Evolutionary conservation across 1,140 invertebrate genomes (phyloP).

Genomic region (Brachionus asplanchnoidis): DNA sequence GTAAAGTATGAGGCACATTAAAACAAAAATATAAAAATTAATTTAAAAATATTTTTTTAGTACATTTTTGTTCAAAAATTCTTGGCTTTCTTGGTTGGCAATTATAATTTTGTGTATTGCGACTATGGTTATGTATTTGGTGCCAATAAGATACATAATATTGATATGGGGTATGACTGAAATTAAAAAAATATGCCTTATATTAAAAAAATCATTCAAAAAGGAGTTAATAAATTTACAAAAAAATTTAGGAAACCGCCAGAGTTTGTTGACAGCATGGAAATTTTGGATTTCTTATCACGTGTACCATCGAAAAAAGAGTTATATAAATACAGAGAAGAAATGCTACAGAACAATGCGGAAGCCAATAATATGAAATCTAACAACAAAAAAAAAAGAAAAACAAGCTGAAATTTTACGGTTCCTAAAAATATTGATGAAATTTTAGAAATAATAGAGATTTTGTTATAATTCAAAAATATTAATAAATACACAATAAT

Average conservation of each 20-base stretch:
- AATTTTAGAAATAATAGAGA: too few relatives aligned
- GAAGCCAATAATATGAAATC: background rate
- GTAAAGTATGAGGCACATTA: conserved; percentile 69
- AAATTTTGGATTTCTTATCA: conserved; percentile 88
- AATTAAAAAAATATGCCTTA: background rate
- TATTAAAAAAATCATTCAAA: background rate
- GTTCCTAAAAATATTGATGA: background rate
- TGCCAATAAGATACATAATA: conserved; percentile 83
- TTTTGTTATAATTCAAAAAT: too few relatives aligned
- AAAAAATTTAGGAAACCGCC: conserved; percentile 85
- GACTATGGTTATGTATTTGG: conserved; percentile 75
- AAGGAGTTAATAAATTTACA: conserved; percentile 84
- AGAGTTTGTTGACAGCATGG: conserved; percentile 85
- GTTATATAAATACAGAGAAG: conserved; percentile 56
- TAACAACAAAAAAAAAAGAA: background rate
- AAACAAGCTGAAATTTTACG: background rate
- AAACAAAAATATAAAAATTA: background rate
- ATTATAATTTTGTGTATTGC: conserved; percentile 69
- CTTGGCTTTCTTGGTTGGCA: conserved; percentile 87
- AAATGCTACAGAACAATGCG: background rate
- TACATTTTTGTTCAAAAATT: conserved; percentile 92
- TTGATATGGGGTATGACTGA: conserved; percentile 74
- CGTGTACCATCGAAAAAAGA: conserved; percentile 90
- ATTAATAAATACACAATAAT: too few relatives aligned
- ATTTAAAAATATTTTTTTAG: conserved; percentile 58